Conservation (phyloP, 2,888 invertebrate genomes). For the Lasioglossum morio region DNA sequence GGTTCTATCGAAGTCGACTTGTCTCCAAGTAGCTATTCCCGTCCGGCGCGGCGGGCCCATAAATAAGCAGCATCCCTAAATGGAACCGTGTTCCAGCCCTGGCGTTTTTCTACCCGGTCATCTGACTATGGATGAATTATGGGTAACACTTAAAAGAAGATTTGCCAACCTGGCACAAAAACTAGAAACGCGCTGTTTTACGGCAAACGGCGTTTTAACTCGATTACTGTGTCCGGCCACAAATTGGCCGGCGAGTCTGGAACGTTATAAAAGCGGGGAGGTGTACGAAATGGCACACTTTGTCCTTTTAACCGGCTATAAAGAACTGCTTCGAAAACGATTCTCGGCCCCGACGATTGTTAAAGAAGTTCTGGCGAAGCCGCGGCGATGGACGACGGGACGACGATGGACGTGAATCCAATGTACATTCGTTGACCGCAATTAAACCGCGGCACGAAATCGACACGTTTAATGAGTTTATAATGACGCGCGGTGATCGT, state of each 20-base stretch:
- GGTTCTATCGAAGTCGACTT: conserved; percentile 12
- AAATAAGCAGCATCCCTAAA: conserved; percentile 51
- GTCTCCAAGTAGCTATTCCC: conserved; percentile 12
- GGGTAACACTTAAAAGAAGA: conserved; percentile 68
- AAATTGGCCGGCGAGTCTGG: conserved; percentile 40
- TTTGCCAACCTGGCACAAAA: conserved; percentile 62
- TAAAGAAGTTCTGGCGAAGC: neutral
- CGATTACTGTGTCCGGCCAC: conserved; percentile 48
- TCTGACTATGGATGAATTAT: conserved; percentile 55
- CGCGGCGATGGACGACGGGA: neutral
- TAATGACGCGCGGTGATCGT: conserved; percentile 55
- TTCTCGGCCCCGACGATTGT: conserved; percentile 17
- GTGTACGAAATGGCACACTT: conserved; percentile 38
- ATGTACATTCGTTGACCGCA: conserved; percentile 16
- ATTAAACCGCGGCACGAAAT: conserved; percentile 52
- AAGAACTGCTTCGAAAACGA: conserved; percentile 42
- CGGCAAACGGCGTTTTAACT: conserved; percentile 39
- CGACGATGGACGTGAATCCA: neutral
- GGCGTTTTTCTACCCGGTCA: conserved; percentile 34
- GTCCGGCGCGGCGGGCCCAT: conserved; percentile 35
- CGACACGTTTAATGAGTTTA: conserved; percentile 61
- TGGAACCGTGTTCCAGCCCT: conserved; percentile 33
- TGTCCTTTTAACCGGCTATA: conserved; percentile 28
- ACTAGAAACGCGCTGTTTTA: conserved; percentile 50
- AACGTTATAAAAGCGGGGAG: conserved; percentile 32